Evolutionary conservation across 2,113 vertebrate genomes (phyloP).

Genomic region (Rhea americana): DNA sequence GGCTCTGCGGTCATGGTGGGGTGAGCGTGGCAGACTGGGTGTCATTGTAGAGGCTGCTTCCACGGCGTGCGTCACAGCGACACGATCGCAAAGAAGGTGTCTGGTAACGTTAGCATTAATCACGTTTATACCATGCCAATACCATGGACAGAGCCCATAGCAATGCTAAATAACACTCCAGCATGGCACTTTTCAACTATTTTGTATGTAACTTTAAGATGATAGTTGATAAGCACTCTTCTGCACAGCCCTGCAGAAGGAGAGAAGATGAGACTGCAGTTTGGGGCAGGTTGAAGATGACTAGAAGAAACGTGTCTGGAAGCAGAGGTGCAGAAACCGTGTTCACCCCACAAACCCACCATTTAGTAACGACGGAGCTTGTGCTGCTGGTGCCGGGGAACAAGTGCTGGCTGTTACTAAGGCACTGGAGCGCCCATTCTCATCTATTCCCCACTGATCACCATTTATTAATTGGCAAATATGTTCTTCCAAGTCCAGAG

Average conservation of each 20-base stretch:
- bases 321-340: not conserved
- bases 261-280: not conserved
- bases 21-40: not conserved
- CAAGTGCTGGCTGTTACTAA: not conserved
- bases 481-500: not conserved
- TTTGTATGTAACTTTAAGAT: not conserved
- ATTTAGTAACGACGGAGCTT: not conserved
- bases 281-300: not conserved
- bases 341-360: not conserved
- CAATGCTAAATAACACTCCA: not conserved
- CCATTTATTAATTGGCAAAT: not conserved
- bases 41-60: not conserved
- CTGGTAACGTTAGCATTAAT: accelerated
- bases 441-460: not conserved
- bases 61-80: not conserved
- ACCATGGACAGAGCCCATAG: accelerated
- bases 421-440: not conserved
- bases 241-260: not conserved
- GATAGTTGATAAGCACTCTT: not conserved
- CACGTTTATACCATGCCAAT: accelerated
- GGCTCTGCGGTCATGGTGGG: not conserved
- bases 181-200: not conserved
- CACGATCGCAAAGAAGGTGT: accelerated
- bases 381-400: not conserved
- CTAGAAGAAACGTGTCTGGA: not conserved